Conservation (phyloP, 2,888 invertebrate species). For the Pammene fasciana region DNA sequence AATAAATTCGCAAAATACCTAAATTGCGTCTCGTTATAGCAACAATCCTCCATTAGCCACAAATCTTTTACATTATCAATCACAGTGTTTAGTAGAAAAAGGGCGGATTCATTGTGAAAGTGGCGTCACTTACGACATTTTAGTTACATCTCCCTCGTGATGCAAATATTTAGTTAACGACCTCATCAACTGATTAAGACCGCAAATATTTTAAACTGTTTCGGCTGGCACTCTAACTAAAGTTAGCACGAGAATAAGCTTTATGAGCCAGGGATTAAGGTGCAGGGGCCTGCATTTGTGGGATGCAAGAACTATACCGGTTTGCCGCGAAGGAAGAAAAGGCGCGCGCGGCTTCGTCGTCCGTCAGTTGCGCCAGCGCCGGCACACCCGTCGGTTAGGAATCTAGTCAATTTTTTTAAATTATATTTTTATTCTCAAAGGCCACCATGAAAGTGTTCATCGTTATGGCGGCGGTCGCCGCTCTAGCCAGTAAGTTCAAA, state of each 20-base stretch:
- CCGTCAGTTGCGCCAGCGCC: constrained; percentile 78
- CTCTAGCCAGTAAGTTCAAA: constrained; percentile 76
- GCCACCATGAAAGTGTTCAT: constrained; percentile 82
- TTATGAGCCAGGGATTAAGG: constrained; percentile 65
- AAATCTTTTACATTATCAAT: constrained; percentile 21
- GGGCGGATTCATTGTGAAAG: background rate
- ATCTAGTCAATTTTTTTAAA: constrained; percentile 77
- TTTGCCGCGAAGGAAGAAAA: constrained; percentile 78
- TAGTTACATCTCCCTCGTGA: constrained; percentile 10
- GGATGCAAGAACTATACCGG: constrained; percentile 69
- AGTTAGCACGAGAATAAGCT: constrained; percentile 55
- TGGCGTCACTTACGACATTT: constrained; percentile 6
- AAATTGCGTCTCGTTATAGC: constrained; percentile 20
- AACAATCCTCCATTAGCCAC: constrained; percentile 26
- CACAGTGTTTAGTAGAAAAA: background rate
- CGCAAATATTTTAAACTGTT: constrained; percentile 49
- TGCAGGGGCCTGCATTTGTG: constrained; percentile 73
- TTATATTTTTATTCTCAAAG: constrained; percentile 62
- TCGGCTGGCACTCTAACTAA: constrained; percentile 16
- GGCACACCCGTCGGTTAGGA: constrained; percentile 73
- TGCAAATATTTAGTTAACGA: constrained; percentile 45
- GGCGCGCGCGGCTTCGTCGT: constrained; percentile 70
- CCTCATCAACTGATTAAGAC: constrained; percentile 56
- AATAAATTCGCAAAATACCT: constrained; percentile 13
- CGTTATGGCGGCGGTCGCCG: constrained; percentile 73